These are phyloP conservation scores for Eurytoma californica DNA, from an alignment of 2,888 invertebrate species.

Conservation along the genomic window DNA sequence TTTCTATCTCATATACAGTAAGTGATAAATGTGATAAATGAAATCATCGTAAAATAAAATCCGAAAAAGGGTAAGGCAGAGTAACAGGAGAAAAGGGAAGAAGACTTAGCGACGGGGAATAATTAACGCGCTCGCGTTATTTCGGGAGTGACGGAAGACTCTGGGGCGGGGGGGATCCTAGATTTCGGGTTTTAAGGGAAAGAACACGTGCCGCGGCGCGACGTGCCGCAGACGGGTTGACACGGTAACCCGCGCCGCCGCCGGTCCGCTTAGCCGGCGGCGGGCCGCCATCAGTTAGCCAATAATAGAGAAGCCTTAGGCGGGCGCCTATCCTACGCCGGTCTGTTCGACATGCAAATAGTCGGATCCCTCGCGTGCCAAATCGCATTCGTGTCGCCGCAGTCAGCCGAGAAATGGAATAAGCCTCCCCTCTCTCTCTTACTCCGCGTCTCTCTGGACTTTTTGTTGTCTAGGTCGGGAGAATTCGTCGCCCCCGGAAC, in stretches of 20 bases:
- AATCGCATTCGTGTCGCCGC: constrained; percentile 61
- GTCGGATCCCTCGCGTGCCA: constrained; percentile 60
- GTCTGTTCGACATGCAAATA: constrained; percentile 50
- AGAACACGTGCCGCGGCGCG: constrained; percentile 48
- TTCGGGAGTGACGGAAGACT: not conserved
- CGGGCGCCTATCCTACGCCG: constrained; percentile 10
- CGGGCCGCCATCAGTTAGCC: constrained; percentile 61
- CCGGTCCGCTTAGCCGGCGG: constrained; percentile 41
- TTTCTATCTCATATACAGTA: no score
- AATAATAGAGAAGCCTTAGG: constrained; percentile 70
- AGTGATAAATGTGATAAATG: no score
- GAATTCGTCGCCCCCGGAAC: not conserved
- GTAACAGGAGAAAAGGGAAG: not conserved
- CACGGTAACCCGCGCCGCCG: constrained; percentile 66
- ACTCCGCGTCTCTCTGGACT: not conserved
- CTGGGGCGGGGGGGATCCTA: not conserved
- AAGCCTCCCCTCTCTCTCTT: constrained; percentile 6
- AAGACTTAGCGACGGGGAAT: not conserved
- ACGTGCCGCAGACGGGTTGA: constrained; percentile 65
- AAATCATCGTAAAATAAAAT: not conserved
- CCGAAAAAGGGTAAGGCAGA: not conserved
- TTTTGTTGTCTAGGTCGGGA: constrained; percentile 23
- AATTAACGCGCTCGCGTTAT: not conserved
- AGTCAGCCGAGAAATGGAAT: constrained; percentile 46
- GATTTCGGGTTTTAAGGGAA: constrained; percentile 1